phyloP scores from a whole-genome alignment of 2,797 vertebrate genomes.

The Eremophila alpestris region DNA sequence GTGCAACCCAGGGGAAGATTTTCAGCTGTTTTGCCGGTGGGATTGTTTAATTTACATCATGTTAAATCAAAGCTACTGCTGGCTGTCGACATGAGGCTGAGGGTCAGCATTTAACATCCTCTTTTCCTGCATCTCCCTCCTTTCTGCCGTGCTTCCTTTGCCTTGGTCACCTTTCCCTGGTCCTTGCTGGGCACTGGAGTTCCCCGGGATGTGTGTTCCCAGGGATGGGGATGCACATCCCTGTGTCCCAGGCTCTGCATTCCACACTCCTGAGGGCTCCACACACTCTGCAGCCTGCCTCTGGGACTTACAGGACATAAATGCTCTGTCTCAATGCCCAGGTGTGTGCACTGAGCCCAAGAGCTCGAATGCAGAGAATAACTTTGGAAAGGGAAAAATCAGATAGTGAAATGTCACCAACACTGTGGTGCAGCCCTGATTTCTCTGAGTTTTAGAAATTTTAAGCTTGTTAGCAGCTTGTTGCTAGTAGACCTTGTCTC shows the following conservation, averaged over 20 bases:
- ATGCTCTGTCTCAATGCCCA: not conserved
- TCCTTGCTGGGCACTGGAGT: not conserved
- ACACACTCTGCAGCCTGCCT: not conserved
- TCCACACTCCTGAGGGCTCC: not conserved
- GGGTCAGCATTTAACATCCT: not conserved
- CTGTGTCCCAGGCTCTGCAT: not conserved
- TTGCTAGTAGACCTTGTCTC: too few species aligned
- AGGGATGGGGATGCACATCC: not conserved
- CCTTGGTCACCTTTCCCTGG: not conserved
- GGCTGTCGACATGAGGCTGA: not conserved
- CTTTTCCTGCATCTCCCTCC: not conserved
- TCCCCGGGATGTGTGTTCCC: accelerated
- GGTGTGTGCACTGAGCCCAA: not conserved
- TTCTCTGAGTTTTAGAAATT: too few species aligned
- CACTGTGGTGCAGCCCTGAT: not conserved
- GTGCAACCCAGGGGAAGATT: not conserved
- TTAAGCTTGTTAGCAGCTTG: too few species aligned
- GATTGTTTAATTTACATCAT: not conserved
- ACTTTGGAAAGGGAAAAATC: not conserved
- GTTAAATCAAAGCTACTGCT: not conserved
- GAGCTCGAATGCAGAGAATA: not conserved
- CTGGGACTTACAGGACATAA: not conserved
- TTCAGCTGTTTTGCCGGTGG: not conserved
- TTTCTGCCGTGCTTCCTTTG: not conserved
- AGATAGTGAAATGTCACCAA: not conserved